Evolutionary conservation across 1,140 invertebrate species (phyloP), one percentile per base, ranked within the genome.

Genomic region (Drosophila azteca): DNA sequence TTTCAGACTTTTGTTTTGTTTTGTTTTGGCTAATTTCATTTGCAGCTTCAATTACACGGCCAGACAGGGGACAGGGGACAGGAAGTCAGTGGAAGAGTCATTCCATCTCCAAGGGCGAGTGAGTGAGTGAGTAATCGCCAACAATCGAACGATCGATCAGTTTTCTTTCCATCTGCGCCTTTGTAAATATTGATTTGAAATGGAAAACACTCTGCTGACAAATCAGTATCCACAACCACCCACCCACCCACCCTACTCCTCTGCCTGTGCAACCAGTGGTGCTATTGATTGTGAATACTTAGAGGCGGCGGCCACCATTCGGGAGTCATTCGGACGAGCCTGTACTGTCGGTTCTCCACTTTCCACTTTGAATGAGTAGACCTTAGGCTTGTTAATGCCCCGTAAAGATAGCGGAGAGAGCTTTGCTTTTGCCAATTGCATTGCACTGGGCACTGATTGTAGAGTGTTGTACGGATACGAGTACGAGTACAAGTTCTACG

Each of bases 11-110:
- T 70, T 53, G 43, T 46, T 72, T 72, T 53, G 43, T 46, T 72
- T 72, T 74, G 70, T 63, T 73, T 73, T 45, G 60, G 45, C 39
- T 79, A 75, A 80, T 80, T 79, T 64, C 45, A 73, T 64, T 73
- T 74, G 68, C 70, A 73, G 70, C 70, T 71, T 73, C 69, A 72
- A 74, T 74, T 74, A 74, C 70, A 57, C 70, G 52, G 59, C 20
- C 54, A 43, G 31, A n/a, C 39, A 22, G 17, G 17, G 24, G 51
- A 6, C 17, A 20, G 17, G 17, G 17, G 15, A 17, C 20, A 20
- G n/a, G 8, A 17, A 39, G 29, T 35, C 8, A 22, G 31, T 31
- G 8, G 26, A 29, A 39, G 11, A 39, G 11, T 39, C 11, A 39
- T 13, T 39, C 11, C 9, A 3, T 39, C 35, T 39, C 22, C 22